Evolutionary conservation across 2,797 vertebrate species (phyloP).

Genomic region (Hypotaenidia philippensis): DNA sequence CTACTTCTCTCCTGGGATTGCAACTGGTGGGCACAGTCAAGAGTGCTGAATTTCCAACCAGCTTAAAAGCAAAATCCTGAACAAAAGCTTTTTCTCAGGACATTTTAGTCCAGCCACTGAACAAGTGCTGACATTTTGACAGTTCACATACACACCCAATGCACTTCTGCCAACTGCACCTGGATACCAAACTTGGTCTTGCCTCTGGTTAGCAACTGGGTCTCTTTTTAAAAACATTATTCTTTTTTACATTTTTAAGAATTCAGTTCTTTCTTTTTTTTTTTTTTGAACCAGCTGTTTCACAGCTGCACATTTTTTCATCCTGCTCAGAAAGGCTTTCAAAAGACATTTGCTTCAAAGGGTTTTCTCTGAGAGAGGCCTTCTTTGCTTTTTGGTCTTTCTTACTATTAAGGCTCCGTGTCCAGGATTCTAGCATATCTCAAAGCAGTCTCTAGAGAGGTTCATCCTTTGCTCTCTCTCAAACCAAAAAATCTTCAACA

Average conservation of each 20-base stretch:
- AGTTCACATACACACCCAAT: neutral
- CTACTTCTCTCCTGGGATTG: neutral
- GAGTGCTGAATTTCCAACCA: neutral
- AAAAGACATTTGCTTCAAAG: conserved; percentile 13
- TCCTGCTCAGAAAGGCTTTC: conserved; percentile 20
- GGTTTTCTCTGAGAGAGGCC: neutral
- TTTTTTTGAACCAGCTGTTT: neutral
- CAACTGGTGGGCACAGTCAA: neutral
- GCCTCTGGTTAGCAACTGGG: neutral
- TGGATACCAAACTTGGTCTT: neutral
- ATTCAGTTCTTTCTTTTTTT: neutral
- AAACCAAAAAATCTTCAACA: neutral
- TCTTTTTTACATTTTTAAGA: neutral
- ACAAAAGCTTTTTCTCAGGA: neutral
- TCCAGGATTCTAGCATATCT: neutral
- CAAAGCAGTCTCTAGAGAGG: neutral
- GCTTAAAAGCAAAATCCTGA: neutral
- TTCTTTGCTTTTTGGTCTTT: neutral
- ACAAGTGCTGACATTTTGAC: neutral
- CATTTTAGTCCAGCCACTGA: neutral
- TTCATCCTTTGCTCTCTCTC: neutral
- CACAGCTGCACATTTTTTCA: neutral
- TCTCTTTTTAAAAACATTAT: neutral
- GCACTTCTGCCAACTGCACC: neutral
- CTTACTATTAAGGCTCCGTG: neutral